Conservation (phyloP, 2,113 vertebrate species). For the Hippoglossus stenolepis region DNA sequence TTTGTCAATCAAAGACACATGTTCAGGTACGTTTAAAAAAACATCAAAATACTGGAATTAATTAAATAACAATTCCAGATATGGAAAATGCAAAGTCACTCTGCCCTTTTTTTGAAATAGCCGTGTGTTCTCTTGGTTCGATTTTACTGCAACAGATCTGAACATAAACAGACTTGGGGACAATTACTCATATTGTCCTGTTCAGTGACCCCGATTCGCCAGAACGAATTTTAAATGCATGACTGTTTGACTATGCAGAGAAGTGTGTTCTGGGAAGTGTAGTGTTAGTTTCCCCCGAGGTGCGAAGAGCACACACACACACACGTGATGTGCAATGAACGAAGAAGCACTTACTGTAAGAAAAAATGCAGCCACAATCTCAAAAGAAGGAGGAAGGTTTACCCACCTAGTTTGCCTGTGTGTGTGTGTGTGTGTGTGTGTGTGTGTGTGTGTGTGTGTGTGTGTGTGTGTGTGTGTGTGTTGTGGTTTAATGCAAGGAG, state of each 20-base stretch:
- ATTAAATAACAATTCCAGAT: not conserved
- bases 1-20: too few relatives aligned
- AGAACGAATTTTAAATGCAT: constrained; percentile 32
- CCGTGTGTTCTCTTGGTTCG: not conserved
- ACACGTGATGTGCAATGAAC: constrained; percentile 4
- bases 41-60: not conserved
- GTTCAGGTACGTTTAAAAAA: not conserved
- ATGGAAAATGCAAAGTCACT: not conserved
- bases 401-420: constrained; percentile 5
- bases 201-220: not conserved
- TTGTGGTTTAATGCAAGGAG: constrained; percentile 46
- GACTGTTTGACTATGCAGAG: constrained; percentile 44
- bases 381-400: not conserved
- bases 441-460: constrained; percentile 25
- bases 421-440: constrained; percentile 22
- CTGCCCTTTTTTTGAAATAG: not conserved
- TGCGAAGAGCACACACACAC: not conserved
- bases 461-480: constrained; percentile 12
- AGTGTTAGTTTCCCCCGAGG: constrained; percentile 8
- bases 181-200: not conserved
- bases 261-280: constrained; percentile 21
- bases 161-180: not conserved
- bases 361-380: constrained; percentile 11
- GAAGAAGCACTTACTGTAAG: constrained; percentile 26
- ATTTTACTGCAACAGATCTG: not conserved